These are phyloP conservation scores for Eidolon dupreanum DNA, from an alignment of 2,797 vertebrate genomes.

Conservation along the genomic window DNA sequence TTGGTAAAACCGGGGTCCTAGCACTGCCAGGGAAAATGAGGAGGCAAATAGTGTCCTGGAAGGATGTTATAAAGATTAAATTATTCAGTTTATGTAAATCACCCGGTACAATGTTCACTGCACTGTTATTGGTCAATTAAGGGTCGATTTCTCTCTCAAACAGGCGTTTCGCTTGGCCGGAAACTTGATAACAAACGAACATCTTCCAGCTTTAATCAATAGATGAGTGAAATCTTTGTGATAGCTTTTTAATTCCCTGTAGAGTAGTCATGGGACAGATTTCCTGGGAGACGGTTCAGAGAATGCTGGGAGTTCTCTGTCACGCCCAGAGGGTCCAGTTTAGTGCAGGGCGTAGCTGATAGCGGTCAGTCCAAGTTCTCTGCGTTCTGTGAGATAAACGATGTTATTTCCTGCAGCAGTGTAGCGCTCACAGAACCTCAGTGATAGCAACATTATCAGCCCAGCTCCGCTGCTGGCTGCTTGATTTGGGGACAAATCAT, in stretches of 20 bases:
- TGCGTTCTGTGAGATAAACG: not conserved
- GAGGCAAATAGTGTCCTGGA: not conserved
- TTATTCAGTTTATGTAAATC: not conserved
- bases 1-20: not conserved
- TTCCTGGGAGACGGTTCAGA: not conserved
- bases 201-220: not conserved
- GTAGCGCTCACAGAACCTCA: fast-evolving
- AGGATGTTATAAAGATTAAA: not conserved
- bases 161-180: not conserved
- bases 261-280: not conserved
- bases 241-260: not conserved
- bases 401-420: not conserved
- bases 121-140: not conserved
- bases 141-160: not conserved
- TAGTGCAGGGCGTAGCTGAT: not conserved
- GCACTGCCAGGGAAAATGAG: not conserved
- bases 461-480: not conserved
- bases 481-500: not conserved
- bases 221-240: not conserved
- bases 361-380: not conserved
- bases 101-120: not conserved
- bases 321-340: not conserved
- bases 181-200: not conserved
- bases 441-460: no score
- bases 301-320: not conserved